Evolutionary conservation across 2,113 vertebrate genomes (phyloP).

Genomic region (Apteryx owenii): DNA sequence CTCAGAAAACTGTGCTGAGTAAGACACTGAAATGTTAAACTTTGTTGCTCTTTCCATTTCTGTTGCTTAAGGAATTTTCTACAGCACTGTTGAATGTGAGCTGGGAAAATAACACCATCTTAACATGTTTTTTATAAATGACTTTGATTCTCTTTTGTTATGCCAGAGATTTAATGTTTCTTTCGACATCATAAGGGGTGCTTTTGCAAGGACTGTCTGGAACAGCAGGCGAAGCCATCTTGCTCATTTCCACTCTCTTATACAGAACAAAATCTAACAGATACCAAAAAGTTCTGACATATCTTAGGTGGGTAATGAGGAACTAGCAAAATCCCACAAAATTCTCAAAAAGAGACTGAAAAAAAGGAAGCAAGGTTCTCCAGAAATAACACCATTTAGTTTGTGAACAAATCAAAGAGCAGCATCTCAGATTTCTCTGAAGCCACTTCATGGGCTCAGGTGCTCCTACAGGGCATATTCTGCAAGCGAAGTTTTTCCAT

Average conservation of each 20-base stretch:
- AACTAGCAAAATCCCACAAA: not conserved
- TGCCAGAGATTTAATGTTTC: slow-evolving; percentile 33
- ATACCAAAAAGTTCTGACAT: not conserved
- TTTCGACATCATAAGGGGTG: not conserved
- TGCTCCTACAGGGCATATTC: not conserved
- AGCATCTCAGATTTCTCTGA: not conserved
- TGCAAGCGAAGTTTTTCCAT: not conserved
- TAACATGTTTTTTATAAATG: not conserved
- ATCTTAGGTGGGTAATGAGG: not conserved
- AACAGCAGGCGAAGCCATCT: not conserved
- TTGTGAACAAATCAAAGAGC: not conserved
- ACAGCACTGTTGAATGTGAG: not conserved
- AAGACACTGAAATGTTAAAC: slow-evolving; percentile 59
- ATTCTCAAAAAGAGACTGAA: not conserved
- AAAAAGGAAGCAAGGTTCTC: not conserved
- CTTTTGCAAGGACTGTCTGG: not conserved
- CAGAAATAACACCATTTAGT: not conserved
- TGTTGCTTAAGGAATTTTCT: slow-evolving; percentile 60
- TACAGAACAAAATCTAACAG: not conserved
- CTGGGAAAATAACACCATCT: not conserved
- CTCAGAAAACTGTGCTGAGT: slow-evolving; percentile 58
- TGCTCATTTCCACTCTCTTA: fast-evolving
- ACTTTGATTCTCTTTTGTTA: slow-evolving; percentile 21
- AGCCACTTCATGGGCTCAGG: not conserved
- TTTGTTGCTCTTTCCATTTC: slow-evolving; percentile 65